Percentiles rank a stretch among this genome's conserved stretches.
Conservation (phyloP, 2,113 vertebrate genomes). For the Lasiurus borealis region DNA sequence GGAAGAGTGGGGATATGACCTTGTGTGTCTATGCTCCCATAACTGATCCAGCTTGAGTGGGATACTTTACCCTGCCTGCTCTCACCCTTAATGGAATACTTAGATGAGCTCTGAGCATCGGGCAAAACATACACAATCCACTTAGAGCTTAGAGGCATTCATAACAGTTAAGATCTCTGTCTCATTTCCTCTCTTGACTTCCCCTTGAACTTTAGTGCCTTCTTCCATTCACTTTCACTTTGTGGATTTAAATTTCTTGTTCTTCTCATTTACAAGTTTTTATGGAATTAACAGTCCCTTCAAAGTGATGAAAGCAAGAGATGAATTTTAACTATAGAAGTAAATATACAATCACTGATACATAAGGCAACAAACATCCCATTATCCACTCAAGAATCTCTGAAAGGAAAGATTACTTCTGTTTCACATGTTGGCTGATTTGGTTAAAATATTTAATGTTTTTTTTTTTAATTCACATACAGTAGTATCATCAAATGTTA, state of each 20-base stretch:
- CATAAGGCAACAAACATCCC: slow-evolving; percentile 78
- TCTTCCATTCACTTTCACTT: background rate
- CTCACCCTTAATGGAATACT: background rate
- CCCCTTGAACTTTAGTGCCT: slow-evolving; percentile 57
- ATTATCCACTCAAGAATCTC: slow-evolving; percentile 73
- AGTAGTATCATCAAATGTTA: slow-evolving; percentile 67
- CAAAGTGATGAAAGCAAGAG: slow-evolving; percentile 75
- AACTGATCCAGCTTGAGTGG: background rate
- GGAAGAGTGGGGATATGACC: background rate
- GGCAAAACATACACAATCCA: background rate
- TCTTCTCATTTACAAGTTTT: slow-evolving; percentile 78
- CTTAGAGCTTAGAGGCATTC: background rate
- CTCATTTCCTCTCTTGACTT: slow-evolving; percentile 64
- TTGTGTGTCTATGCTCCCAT: background rate
- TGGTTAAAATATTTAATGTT: slow-evolving; percentile 85
- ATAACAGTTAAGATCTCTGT: slow-evolving; percentile 12
- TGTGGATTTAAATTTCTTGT: slow-evolving; percentile 63
- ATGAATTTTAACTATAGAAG: slow-evolving; percentile 82
- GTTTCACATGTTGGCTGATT: slow-evolving; percentile 71
- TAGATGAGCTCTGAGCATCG: background rate
- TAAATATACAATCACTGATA: slow-evolving; percentile 82
- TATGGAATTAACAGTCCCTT: slow-evolving; percentile 78
- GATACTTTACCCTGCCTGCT: background rate
- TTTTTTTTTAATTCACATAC: slow-evolving; percentile 73
- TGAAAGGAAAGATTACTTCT: slow-evolving; percentile 80